phyloP scores from a whole-genome alignment of 2,888 invertebrate species.

The Ichneumon xanthorius region DNA sequence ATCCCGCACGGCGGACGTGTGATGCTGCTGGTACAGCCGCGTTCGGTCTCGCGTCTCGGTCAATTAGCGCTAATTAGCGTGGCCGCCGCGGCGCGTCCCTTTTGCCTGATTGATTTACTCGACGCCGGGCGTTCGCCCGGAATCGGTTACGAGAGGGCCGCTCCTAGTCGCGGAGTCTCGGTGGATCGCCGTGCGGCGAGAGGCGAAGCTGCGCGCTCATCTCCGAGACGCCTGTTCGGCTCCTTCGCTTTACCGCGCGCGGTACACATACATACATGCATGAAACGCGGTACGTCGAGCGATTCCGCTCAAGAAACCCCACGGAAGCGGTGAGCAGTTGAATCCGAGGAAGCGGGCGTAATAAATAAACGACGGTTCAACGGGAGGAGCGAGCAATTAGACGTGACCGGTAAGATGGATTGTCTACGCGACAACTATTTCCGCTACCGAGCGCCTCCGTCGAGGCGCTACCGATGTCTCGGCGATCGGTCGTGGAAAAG shows the following conservation, averaged over 20 bases:
- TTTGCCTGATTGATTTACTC: conserved; percentile 78
- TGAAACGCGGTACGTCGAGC: not conserved
- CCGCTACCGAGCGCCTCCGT: not conserved
- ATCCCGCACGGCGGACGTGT: conserved; percentile 25
- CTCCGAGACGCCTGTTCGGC: not conserved
- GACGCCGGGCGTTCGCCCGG: conserved; percentile 67
- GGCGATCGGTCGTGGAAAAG: conserved; percentile 1
- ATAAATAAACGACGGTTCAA: conserved; percentile 32
- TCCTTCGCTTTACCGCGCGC: conserved; percentile 1
- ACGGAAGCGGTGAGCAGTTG: conserved; percentile 35
- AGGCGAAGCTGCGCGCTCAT: not conserved
- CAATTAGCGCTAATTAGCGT: conserved; percentile 79
- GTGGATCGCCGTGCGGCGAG: not conserved
- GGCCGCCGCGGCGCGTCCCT: conserved; percentile 68
- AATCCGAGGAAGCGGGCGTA: conserved; percentile 38
- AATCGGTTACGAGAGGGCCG: conserved; percentile 46
- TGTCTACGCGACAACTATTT: conserved; percentile 32
- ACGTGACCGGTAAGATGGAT: conserved; percentile 44
- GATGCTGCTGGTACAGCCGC: conserved; percentile 32
- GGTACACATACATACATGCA: not conserved
- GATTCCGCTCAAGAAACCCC: not conserved
- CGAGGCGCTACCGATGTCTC: not conserved
- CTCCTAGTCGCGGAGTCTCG: conserved; percentile 20
- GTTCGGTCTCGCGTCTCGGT: conserved; percentile 69
- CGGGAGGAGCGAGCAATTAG: conserved; percentile 45